These are phyloP conservation scores for Genyomyrus donnyi DNA, from an alignment of 2,113 vertebrate genomes.

Conservation along the genomic window DNA sequence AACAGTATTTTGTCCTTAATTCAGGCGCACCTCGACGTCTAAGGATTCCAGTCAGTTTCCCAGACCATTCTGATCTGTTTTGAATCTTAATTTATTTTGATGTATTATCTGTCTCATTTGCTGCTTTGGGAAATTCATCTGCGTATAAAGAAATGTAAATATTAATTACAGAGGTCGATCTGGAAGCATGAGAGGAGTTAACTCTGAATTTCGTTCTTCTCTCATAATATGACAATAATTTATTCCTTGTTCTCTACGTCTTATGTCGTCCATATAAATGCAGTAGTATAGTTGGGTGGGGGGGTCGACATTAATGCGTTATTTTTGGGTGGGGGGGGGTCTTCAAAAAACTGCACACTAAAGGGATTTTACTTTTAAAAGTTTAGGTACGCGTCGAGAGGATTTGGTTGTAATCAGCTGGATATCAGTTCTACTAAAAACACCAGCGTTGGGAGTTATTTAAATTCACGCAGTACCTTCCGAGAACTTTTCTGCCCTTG, in stretches of 20 bases:
- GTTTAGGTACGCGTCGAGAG: not conserved
- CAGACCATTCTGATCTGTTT: not conserved
- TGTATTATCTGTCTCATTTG: not conserved
- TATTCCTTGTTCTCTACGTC: not conserved
- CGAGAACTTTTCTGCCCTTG: not conserved
- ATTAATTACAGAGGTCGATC: not conserved
- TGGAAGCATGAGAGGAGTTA: not conserved
- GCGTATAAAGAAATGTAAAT: not conserved
- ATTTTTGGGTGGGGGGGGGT: not conserved
- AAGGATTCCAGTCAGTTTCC: not conserved
- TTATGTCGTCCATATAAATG: not conserved
- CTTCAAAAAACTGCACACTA: not conserved
- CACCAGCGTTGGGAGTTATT: not conserved
- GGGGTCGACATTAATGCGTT: not conserved
- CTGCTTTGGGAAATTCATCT: not conserved
- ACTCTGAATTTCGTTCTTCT: not conserved
- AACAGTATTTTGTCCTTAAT: not conserved
- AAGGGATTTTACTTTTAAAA: not conserved
- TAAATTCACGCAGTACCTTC: not conserved
- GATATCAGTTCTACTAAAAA: not conserved
- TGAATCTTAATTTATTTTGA: not conserved
- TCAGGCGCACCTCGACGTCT: not conserved
- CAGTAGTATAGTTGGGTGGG: not conserved
- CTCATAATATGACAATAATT: not conserved
- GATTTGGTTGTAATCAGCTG: not conserved